These are phyloP conservation scores for Henricia sp. DNA, from an alignment of 53 echinoderm and acorn worm genomes.

Conservation along the genomic window DNA sequence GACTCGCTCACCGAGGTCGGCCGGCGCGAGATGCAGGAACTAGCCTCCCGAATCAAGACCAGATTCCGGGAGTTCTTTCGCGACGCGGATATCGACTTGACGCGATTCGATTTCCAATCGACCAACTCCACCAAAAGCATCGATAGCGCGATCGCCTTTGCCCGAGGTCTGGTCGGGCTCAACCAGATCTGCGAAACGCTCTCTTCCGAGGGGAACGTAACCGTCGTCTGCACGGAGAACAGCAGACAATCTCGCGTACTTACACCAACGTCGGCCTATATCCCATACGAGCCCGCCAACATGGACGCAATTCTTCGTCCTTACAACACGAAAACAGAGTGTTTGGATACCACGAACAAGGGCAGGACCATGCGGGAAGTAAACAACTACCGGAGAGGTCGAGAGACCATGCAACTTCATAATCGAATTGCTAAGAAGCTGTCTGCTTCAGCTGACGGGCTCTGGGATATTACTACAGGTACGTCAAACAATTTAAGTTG, in stretches of 20 bases:
- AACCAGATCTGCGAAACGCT: slow-evolving; percentile 52
- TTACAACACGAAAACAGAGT: not conserved
- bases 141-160: slow-evolving; percentile 72
- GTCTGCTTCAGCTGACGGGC: not conserved
- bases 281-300: not conserved
- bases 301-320: slow-evolving; percentile 36
- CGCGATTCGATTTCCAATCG: slow-evolving; percentile 59
- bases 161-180: slow-evolving; percentile 52
- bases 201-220: not conserved
- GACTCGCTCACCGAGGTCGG: slow-evolving; percentile 58
- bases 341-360: slow-evolving; percentile 14
- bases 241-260: not conserved
- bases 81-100: not conserved
- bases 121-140: slow-evolving; percentile 55
- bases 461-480: slow-evolving; percentile 64
- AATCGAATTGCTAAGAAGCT: slow-evolving; percentile 47
- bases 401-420: not conserved
- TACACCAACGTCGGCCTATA: slow-evolving; percentile 37
- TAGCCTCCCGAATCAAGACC: slow-evolving; percentile 65
- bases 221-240: slow-evolving; percentile 42
- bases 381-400: not conserved
- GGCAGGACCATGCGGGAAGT: slow-evolving; percentile 15
- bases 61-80: slow-evolving; percentile 65
- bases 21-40: slow-evolving; percentile 55
- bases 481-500: too few relatives aligned